Evolutionary conservation across 2,797 vertebrate species (phyloP).

Genomic region (Steatocranus sp.): DNA sequence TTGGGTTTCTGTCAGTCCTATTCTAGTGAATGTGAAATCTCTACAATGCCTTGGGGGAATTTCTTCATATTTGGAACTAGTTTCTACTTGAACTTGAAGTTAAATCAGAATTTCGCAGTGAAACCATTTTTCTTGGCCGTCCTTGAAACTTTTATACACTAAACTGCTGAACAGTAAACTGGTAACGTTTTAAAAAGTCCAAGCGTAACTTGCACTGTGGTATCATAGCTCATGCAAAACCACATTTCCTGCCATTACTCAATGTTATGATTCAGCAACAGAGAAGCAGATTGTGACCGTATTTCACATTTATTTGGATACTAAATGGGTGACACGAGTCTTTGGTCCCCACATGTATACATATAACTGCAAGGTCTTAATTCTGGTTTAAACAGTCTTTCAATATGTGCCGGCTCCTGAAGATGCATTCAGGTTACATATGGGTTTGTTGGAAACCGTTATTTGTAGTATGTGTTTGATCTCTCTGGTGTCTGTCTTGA

Average conservation of each 20-base stretch:
- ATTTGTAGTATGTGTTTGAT: conserved; percentile 54
- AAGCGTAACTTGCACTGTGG: neutral
- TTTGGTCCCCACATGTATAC: neutral
- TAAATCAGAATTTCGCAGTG: neutral
- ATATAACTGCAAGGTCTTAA: neutral
- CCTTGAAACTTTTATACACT: neutral
- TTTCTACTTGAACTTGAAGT: neutral
- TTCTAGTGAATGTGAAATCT: neutral
- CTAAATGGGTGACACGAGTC: neutral
- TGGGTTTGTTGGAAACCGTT: conserved; percentile 36
- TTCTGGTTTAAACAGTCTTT: neutral
- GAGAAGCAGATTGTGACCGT: neutral
- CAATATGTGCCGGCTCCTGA: neutral
- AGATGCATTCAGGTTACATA: conserved; percentile 33
- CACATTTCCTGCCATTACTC: neutral
- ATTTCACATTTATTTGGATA: neutral
- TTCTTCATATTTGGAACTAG: neutral
- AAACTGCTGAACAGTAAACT: neutral
- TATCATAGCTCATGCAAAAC: neutral
- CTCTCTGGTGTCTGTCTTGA: conserved; percentile 28
- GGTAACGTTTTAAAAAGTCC: neutral
- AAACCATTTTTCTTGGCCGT: neutral
- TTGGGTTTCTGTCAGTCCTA: neutral
- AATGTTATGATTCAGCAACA: neutral
- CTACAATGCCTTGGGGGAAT: neutral